Evolutionary conservation across 2,797 vertebrate species (phyloP).

Genomic region (Allobates femoralis): DNA sequence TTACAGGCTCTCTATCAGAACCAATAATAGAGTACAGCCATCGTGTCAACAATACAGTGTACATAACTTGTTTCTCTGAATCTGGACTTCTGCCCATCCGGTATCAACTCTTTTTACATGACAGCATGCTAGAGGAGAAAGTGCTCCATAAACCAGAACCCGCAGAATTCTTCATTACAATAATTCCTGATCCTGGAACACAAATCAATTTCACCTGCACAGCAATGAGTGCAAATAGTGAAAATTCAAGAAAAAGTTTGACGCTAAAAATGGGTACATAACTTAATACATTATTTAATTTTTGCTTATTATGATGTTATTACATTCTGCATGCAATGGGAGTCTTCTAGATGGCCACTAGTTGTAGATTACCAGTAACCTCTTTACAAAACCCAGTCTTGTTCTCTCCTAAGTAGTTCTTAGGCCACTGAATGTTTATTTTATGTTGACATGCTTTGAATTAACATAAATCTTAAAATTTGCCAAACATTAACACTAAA

Average conservation of each 20-base stretch:
- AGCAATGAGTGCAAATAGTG: background rate
- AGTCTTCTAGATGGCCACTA: too few species aligned
- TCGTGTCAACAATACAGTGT: background rate
- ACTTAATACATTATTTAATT: too few species aligned
- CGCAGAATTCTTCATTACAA: constrained; percentile 19
- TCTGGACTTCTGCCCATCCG: constrained; percentile 8
- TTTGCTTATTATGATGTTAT: too few species aligned
- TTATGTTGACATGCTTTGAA: background rate
- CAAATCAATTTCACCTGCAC: background rate
- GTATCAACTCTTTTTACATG: background rate
- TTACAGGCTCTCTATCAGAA: constrained; percentile 11
- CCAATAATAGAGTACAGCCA: background rate
- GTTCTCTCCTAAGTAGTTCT: too few species aligned
- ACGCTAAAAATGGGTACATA: background rate
- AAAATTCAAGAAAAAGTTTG: background rate
- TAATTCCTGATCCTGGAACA: background rate
- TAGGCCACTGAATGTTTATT: too few species aligned
- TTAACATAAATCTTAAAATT: background rate
- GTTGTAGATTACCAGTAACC: too few species aligned
- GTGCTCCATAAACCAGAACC: background rate
- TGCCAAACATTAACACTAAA: background rate
- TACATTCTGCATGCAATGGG: background rate
- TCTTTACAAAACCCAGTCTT: too few species aligned
- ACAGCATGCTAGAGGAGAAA: background rate
- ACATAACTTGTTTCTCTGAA: constrained; percentile 40